These are phyloP conservation scores for Pygoscelis adeliae DNA, from an alignment of 2,113 vertebrate genomes.

Conservation along the genomic window DNA sequence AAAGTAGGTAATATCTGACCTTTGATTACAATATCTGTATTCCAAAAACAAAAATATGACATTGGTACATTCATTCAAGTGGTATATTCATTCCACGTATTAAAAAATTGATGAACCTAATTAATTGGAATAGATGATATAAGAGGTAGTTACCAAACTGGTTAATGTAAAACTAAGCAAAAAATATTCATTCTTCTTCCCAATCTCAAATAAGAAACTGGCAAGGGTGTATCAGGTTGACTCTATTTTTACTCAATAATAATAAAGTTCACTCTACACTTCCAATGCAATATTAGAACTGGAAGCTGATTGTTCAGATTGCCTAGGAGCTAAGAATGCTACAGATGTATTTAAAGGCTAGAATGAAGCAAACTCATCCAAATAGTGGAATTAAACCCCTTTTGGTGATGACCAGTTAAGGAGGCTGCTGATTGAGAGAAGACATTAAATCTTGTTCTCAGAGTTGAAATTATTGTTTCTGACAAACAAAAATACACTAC, in stretches of 20 bases:
- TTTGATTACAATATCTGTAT: neutral
- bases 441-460: neutral
- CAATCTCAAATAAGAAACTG: neutral
- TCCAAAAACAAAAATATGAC: neutral
- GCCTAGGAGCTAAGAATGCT: neutral
- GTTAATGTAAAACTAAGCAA: neutral
- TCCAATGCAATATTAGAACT: neutral
- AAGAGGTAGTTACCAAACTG: neutral
- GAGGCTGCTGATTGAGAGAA: neutral
- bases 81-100: neutral
- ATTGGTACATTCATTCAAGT: neutral
- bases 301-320: neutral
- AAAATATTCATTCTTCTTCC: neutral
- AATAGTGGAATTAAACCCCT: neutral
- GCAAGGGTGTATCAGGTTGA: fast-evolving
- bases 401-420: neutral
- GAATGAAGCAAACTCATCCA: neutral
- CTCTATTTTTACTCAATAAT: neutral
- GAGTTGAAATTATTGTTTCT: neutral
- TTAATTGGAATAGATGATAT: neutral
- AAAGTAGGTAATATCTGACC: neutral
- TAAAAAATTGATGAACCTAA: neutral
- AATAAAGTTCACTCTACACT: neutral
- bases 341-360: neutral
- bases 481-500: neutral